phyloP scores from a whole-genome alignment of 2,113 vertebrate genomes.

The Equus przewalskii region DNA sequence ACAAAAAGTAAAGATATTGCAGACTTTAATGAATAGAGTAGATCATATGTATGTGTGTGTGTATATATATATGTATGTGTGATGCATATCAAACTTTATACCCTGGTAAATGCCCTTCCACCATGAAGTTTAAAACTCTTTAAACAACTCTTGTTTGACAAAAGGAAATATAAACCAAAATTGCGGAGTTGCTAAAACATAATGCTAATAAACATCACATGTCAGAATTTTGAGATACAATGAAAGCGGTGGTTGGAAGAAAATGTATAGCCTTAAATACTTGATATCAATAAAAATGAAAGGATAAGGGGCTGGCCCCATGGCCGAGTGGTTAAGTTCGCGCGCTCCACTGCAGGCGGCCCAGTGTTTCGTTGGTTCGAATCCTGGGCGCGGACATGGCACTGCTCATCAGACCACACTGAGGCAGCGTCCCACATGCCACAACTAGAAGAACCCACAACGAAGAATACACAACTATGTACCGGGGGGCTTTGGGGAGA shows the following conservation, averaged over 20 bases:
- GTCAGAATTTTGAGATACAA: not conserved
- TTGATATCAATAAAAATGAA: not conserved
- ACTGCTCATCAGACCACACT: too few species aligned
- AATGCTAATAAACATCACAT: not conserved
- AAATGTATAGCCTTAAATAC: not conserved
- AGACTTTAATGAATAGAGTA: not conserved
- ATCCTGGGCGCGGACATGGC: too few species aligned
- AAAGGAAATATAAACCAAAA: not conserved
- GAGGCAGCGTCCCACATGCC: too few species aligned
- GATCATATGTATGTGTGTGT: not conserved
- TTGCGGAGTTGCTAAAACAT: not conserved
- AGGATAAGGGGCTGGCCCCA: not conserved
- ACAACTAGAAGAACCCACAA: too few species aligned
- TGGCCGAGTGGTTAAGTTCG: too few species aligned
- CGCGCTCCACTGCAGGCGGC: too few species aligned
- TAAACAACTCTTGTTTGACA: not conserved
- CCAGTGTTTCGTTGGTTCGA: too few species aligned
- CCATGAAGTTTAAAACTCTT: constrained; percentile 4
- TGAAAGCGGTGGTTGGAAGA: not conserved
- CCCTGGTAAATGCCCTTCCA: not conserved
- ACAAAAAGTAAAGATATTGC: not conserved
- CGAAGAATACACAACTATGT: too few species aligned
- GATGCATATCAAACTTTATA: not conserved
- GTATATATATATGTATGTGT: not conserved
- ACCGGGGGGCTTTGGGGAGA: too few species aligned